Percentiles rank a stretch among this genome's conserved stretches.
phyloP scores from a whole-genome alignment of 2,888 invertebrate genomes.

The Megaustenia siamemsis region DNA sequence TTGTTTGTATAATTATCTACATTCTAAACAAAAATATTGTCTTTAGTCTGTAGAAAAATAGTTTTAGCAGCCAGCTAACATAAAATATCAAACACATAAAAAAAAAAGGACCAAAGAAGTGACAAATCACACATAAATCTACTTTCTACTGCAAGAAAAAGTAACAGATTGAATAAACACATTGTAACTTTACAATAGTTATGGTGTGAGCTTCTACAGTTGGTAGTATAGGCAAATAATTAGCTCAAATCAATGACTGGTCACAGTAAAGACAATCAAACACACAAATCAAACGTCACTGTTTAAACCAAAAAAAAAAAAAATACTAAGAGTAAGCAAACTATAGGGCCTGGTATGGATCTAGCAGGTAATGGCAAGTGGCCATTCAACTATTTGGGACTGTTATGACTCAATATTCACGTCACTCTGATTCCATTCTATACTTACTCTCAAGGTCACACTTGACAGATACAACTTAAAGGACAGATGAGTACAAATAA shows the following conservation, averaged over 20 bases:
- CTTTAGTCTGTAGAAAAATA: background rate
- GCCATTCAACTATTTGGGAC: conserved; percentile 25
- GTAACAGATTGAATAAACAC: background rate
- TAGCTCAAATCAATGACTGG: conserved; percentile 16
- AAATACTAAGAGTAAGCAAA: background rate
- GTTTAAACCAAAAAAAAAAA: background rate
- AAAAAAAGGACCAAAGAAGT: background rate
- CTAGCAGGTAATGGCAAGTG: conserved; percentile 17
- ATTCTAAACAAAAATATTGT: background rate
- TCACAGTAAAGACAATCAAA: conserved; percentile 7
- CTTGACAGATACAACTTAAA: conserved; percentile 52
- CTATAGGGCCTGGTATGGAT: background rate
- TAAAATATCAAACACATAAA: background rate
- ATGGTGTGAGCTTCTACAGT: background rate
- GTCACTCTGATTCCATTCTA: conserved; percentile 34
- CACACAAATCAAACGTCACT: background rate
- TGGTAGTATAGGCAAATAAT: background rate
- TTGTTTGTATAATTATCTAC: background rate
- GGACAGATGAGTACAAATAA: conserved; percentile 29
- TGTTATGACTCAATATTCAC: background rate
- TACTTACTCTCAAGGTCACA: conserved; percentile 55
- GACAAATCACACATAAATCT: background rate
- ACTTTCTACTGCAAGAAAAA: background rate
- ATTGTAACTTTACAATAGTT: background rate
- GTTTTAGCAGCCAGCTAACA: background rate